Percentiles rank a stretch among this genome's conserved stretches.
Conservation (phyloP, 2,888 invertebrate genomes). For the Diaprepes abbreviatus region DNA sequence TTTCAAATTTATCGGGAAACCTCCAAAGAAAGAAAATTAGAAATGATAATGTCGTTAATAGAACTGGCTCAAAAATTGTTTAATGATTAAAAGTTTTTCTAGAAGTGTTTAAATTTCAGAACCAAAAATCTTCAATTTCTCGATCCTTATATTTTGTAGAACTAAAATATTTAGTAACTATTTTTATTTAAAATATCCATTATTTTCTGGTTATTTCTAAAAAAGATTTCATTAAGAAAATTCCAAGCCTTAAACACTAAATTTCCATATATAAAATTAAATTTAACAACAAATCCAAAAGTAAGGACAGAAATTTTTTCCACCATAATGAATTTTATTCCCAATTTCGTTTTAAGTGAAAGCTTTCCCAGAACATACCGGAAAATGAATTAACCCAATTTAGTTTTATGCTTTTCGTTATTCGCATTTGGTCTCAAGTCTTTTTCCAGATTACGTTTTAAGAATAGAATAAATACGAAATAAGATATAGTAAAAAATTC, state of each 20-base stretch:
- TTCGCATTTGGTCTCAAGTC: background rate
- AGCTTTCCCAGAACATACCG: background rate
- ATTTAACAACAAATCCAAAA: background rate
- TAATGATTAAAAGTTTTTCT: no score
- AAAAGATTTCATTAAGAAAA: background rate
- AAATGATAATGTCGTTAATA: no score
- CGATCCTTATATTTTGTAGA: no score
- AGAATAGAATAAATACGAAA: background rate
- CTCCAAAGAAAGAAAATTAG: no score
- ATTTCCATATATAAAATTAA: background rate
- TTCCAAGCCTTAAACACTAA: background rate
- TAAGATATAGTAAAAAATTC: background rate
- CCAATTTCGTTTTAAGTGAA: background rate
- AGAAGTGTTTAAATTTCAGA: no score
- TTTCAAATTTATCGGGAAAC: no score
- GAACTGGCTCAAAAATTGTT: no score
- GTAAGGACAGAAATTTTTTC: background rate
- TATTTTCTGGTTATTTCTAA: background rate
- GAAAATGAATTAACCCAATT: background rate
- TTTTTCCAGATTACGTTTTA: conserved; percentile 5
- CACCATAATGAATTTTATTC: background rate
- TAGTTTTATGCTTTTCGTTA: background rate
- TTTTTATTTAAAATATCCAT: no score
- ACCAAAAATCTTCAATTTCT: no score
- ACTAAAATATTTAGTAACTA: no score